A percentile compares a stretch with the other conserved stretches of the same genome.
phyloP scores from a whole-genome alignment of 2,888 invertebrate species.

The Aethes cnicana region DNA sequence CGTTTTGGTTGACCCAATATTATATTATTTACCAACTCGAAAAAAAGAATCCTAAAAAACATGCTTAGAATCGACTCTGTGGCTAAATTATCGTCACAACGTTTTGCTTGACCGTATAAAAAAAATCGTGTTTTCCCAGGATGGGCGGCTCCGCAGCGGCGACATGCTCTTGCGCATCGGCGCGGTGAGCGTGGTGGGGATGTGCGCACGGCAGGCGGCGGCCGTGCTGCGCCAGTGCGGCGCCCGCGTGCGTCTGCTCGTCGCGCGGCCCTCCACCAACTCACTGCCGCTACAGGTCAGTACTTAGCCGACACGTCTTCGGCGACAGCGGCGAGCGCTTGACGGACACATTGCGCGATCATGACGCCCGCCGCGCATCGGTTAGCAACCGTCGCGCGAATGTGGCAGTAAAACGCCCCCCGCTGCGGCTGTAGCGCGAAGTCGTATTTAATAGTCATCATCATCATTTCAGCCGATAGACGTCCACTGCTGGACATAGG shows the following conservation, averaged over 20 bases:
- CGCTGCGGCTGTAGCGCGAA: too few relatives aligned
- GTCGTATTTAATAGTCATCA: too few relatives aligned
- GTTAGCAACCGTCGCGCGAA: too few relatives aligned
- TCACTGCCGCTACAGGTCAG: conserved; percentile 60
- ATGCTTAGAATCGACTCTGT: background rate
- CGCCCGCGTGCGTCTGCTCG: conserved; percentile 92
- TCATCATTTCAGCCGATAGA: too few relatives aligned
- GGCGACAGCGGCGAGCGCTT: too few relatives aligned
- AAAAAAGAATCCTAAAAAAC: too few relatives aligned
- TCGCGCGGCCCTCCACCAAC: conserved; percentile 90
- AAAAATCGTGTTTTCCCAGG: conserved; percentile 75
- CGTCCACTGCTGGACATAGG: too few relatives aligned
- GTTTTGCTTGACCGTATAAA: background rate
- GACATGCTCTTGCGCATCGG: conserved; percentile 96
- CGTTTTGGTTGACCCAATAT: too few relatives aligned
- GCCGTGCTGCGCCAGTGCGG: conserved; percentile 94
- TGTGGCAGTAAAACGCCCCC: too few relatives aligned
- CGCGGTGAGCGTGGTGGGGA: conserved; percentile 93
- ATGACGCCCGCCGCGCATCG: too few relatives aligned
- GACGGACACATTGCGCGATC: too few relatives aligned
- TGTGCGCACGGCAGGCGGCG: conserved; percentile 95
- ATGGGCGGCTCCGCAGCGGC: conserved; percentile 94
- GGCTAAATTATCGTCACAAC: background rate
- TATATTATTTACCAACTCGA: too few relatives aligned
- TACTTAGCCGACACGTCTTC: background rate